A percentile compares a stretch with the other conserved stretches of the same genome.
phyloP scores from a whole-genome alignment of 2,888 invertebrate species.

The Nemotelus nigrinus region DNA sequence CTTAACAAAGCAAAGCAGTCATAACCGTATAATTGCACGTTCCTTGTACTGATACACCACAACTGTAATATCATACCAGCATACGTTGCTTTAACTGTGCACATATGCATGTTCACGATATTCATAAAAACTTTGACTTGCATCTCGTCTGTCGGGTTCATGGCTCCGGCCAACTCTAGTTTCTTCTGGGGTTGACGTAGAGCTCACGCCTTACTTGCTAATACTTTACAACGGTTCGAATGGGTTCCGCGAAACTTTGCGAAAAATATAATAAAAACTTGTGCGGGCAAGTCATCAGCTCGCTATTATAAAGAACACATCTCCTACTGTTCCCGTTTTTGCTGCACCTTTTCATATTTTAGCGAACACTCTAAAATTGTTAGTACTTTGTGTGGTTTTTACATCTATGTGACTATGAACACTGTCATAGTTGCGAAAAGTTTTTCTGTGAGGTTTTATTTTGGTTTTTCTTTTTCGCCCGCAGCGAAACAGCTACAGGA shows the following conservation, averaged over 20 bases:
- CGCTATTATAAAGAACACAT: background rate
- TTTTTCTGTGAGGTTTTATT: conserved; percentile 2
- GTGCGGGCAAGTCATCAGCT: background rate
- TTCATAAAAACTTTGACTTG: too few species aligned
- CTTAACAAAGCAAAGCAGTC: too few species aligned
- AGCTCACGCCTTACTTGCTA: too few species aligned
- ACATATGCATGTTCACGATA: too few species aligned
- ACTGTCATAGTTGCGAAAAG: conserved; percentile 1
- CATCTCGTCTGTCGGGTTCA: too few species aligned
- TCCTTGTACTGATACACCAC: too few species aligned
- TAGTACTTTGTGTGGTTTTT: conserved; percentile 9
- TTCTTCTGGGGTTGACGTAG: too few species aligned
- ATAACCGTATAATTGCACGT: too few species aligned
- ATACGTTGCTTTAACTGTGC: too few species aligned
- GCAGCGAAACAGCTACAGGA: conserved; percentile 58
- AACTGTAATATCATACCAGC: too few species aligned
- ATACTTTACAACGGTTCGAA: too few species aligned
- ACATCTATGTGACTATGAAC: background rate
- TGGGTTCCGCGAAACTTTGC: background rate
- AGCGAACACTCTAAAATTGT: background rate
- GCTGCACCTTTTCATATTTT: conserved; percentile 8
- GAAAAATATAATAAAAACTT: conserved; percentile 31
- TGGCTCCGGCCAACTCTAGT: too few species aligned
- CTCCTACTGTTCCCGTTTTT: background rate
- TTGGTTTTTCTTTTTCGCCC: background rate